Percentiles rank a stretch among this genome's conserved stretches.
Conservation (phyloP, 2,888 invertebrate species). For the Polia nebulosa region DNA sequence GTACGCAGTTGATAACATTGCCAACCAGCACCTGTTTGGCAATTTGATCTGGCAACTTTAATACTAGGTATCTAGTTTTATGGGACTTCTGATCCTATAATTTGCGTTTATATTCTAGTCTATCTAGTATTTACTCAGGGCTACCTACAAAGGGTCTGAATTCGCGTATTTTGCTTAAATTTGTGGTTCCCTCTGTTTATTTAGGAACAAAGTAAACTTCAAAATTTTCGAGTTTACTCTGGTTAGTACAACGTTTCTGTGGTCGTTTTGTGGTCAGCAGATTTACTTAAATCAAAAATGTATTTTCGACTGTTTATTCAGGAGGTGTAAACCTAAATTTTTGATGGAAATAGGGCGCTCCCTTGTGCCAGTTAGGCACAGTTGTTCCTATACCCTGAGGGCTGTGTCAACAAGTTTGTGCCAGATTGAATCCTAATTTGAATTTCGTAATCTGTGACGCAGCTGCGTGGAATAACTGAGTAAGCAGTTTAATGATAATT, state of each 20-base stretch:
- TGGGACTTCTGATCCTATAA: conserved; percentile 18
- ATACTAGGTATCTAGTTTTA: too few species aligned
- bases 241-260: conserved; percentile 19
- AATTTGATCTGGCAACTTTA: too few species aligned
- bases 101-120: not conserved
- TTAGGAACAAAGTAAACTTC: conserved; percentile 40
- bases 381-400: not conserved
- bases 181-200: conserved; percentile 36
- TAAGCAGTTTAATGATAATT: not conserved
- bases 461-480: not conserved
- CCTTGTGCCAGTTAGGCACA: conserved; percentile 2
- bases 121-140: conserved; percentile 40
- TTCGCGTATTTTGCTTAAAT: conserved; percentile 27
- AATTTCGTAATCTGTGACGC: conserved; percentile 11
- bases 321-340: conserved; percentile 11
- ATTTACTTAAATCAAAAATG: conserved; percentile 6
- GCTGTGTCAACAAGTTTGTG: conserved; percentile 39
- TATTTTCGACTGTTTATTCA: conserved; percentile 35
- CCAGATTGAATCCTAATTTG: conserved; percentile 24
- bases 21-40: too few species aligned
- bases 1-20: too few species aligned
- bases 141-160: conserved; percentile 21
- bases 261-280: conserved; percentile 41
- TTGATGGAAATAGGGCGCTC: conserved; percentile 28
- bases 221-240: not conserved